These are phyloP conservation scores for Platycnemis pennipes DNA, from an alignment of 2,888 invertebrate genomes.

Conservation along the genomic window DNA sequence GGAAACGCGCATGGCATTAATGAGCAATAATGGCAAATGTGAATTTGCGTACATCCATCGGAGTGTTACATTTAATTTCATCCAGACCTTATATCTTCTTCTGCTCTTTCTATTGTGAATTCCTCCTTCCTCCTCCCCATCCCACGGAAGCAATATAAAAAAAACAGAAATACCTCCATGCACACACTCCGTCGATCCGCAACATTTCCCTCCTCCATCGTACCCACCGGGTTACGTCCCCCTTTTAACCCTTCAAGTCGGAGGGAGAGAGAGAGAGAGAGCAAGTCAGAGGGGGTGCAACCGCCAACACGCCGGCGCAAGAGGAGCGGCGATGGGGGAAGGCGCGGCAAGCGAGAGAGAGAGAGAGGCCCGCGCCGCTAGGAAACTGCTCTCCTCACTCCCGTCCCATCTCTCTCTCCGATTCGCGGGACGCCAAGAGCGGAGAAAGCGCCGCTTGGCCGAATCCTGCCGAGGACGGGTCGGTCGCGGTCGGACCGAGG, in stretches of 20 bases:
- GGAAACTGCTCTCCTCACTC: background rate
- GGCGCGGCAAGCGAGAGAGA: background rate
- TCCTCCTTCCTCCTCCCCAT: no score
- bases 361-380: background rate
- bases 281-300: background rate
- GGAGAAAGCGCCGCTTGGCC: background rate
- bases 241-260: background rate
- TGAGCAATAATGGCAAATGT: no score
- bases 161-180: no score
- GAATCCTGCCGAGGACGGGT: background rate
- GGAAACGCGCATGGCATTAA: no score
- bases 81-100: no score
- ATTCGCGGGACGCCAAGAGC: slow-evolving; percentile 1
- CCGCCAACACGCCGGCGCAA: background rate
- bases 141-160: no score
- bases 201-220: no score
- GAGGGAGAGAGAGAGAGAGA: background rate
- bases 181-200: no score
- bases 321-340: background rate
- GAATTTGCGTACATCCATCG: no score
- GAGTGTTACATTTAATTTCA: no score
- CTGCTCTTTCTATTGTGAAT: no score
- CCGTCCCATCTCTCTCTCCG: background rate
- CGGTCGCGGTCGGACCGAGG: background rate
- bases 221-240: background rate